These are phyloP conservation scores for Pollenia angustigena DNA, from an alignment of 2,888 invertebrate genomes.

Conservation along the genomic window DNA sequence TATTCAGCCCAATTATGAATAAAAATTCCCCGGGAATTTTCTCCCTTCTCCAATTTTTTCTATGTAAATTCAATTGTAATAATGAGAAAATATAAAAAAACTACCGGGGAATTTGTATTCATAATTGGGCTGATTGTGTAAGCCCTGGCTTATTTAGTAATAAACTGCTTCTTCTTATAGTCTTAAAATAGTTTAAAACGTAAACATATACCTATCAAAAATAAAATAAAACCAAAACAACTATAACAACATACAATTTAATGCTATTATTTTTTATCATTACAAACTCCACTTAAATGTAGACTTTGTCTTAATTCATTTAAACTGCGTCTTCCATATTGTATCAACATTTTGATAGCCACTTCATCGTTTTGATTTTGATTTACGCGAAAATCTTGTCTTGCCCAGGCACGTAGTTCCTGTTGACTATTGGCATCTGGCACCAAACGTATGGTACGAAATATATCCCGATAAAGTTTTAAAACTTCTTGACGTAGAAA, in stretches of 20 bases:
- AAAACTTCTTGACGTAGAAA: conserved; percentile 91
- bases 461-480: conserved; percentile 90
- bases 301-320: conserved; percentile 88
- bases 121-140: too few species aligned
- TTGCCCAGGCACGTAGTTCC: conserved; percentile 90
- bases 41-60: too few species aligned
- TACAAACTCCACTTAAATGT: conserved; percentile 85
- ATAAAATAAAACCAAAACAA: neutral
- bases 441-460: conserved; percentile 88
- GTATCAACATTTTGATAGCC: conserved; percentile 89
- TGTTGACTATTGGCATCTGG: conserved; percentile 87
- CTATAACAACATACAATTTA: neutral
- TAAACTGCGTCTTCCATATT: conserved; percentile 89
- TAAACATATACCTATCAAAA: neutral
- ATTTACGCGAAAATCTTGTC: conserved; percentile 90
- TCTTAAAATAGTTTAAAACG: too few species aligned
- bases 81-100: too few species aligned
- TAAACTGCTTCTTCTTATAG: too few species aligned
- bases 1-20: too few species aligned
- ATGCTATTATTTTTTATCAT: conserved; percentile 46
- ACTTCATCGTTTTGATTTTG: conserved; percentile 89
- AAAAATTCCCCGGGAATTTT: too few species aligned
- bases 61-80: too few species aligned
- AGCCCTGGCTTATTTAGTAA: too few species aligned
- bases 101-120: too few species aligned